Evolutionary conservation across 2,113 vertebrate species (phyloP).

Genomic region (Cynocephalus volans): DNA sequence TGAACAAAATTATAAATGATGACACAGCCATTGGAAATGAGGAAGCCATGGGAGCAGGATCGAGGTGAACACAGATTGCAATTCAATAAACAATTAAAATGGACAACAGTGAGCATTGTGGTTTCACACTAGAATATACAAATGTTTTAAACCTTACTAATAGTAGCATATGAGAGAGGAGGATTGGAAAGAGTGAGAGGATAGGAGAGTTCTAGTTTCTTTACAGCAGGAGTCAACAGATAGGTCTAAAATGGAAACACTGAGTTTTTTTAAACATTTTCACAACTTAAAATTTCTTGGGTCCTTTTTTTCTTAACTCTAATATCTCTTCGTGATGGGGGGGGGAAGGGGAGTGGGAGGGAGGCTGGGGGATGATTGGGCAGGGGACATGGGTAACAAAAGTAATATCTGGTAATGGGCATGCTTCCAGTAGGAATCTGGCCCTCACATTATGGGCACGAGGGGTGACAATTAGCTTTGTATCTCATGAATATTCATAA

Average conservation of each 20-base stretch:
- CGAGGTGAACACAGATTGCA: not conserved
- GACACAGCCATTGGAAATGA: conserved; percentile 43
- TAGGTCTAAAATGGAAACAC: not conserved
- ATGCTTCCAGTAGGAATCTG: no score
- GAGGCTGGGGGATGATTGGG: no score
- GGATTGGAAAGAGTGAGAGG: not conserved
- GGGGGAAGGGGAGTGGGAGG: no score
- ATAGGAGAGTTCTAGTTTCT: not conserved
- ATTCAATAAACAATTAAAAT: conserved; percentile 19
- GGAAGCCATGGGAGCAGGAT: not conserved
- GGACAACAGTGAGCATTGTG: not conserved
- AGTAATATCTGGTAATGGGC: no score
- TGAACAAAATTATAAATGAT: conserved; percentile 33
- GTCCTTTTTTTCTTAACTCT: not conserved
- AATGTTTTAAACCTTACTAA: conserved; percentile 42
- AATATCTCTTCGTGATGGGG: not conserved
- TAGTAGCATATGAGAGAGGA: conserved; percentile 11
- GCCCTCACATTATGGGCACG: no score
- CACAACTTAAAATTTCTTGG: conserved; percentile 3
- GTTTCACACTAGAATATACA: conserved; percentile 33
- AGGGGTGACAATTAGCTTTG: no score
- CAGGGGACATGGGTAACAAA: no score
- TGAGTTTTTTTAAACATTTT: not conserved
- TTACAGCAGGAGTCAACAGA: not conserved
- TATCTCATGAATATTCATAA: no score